phyloP scores from a whole-genome alignment of 2,888 invertebrate species.

The Cryptus viduatorius region DNA sequence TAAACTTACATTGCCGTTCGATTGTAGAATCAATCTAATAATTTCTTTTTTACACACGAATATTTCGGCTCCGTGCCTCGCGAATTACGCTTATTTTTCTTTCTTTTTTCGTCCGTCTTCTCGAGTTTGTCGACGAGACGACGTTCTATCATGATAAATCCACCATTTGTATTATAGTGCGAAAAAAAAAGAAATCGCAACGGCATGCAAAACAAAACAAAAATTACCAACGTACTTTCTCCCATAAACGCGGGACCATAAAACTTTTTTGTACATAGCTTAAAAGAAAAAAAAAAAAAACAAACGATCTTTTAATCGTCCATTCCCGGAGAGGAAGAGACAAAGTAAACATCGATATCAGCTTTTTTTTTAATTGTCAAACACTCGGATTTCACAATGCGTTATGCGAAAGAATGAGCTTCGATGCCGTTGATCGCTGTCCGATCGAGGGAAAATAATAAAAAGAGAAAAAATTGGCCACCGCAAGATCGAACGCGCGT shows the following conservation, averaged over 20 bases:
- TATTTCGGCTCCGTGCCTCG: slow-evolving; percentile 48
- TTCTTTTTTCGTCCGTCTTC: slow-evolving; percentile 55
- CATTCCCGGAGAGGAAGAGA: not conserved
- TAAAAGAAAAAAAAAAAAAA: slow-evolving; percentile 1
- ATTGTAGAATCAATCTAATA: slow-evolving; percentile 60
- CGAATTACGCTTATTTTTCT: slow-evolving; percentile 78
- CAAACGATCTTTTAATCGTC: slow-evolving; percentile 12
- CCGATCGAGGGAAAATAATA: not conserved
- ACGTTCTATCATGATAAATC: slow-evolving; percentile 14
- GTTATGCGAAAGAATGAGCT: slow-evolving; percentile 5
- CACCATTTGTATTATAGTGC: slow-evolving; percentile 46
- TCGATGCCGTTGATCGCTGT: not conserved
- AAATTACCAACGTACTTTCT: slow-evolving; percentile 10
- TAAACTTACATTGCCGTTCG: slow-evolving; percentile 20
- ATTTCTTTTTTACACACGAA: slow-evolving; percentile 9
- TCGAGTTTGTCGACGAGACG: slow-evolving; percentile 25
- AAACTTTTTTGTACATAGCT: slow-evolving; percentile 51
- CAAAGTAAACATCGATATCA: not conserved
- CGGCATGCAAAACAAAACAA: not conserved
- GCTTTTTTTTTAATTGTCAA: slow-evolving; percentile 6
- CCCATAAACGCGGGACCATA: slow-evolving; percentile 18
- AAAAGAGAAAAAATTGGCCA: slow-evolving; percentile 74
- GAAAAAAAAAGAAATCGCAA: slow-evolving; percentile 14
- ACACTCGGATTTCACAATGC: not conserved
- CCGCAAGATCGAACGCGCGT: slow-evolving; percentile 69